Evolutionary conservation across 2,113 vertebrate genomes (phyloP).

Genomic region (Psittacula cyanocephala): DNA sequence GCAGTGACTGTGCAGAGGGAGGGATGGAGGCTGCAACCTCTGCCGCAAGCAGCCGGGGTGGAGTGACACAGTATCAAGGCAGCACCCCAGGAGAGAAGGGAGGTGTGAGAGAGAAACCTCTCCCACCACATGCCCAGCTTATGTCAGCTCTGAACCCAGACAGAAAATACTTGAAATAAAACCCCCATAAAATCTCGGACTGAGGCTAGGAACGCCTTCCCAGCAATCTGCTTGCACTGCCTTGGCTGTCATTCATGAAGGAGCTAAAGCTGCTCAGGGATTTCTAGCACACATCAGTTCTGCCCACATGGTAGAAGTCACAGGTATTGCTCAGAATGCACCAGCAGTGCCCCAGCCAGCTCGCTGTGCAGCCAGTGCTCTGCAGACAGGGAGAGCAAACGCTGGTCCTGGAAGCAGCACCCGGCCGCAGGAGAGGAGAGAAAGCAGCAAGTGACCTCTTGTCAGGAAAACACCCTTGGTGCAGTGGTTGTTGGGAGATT

Average conservation of each 20-base stretch:
- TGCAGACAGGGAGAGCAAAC: background rate
- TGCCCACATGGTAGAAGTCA: background rate
- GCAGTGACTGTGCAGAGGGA: conserved; percentile 7
- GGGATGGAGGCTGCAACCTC: background rate
- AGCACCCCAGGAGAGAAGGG: background rate
- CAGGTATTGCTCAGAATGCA: background rate
- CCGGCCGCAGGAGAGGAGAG: background rate
- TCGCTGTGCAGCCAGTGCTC: background rate
- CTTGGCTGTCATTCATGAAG: background rate
- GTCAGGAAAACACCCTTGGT: background rate
- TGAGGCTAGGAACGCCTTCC: background rate
- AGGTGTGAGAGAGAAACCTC: conserved; percentile 6
- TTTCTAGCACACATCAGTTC: background rate
- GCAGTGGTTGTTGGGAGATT: background rate
- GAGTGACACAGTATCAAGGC: background rate
- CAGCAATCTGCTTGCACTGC: background rate
- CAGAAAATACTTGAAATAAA: background rate
- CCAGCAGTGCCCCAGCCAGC: background rate
- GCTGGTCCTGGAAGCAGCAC: background rate
- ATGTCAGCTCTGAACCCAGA: conserved; percentile 5
- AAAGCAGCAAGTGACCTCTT: background rate
- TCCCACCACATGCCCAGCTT: conserved; percentile 1
- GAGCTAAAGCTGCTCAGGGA: background rate
- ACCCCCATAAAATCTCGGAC: background rate
- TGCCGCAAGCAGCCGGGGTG: background rate